phyloP scores from a whole-genome alignment of 30 jellyfish, hydroid and myxozoan species.

The Thelohanellus kitauei region DNA sequence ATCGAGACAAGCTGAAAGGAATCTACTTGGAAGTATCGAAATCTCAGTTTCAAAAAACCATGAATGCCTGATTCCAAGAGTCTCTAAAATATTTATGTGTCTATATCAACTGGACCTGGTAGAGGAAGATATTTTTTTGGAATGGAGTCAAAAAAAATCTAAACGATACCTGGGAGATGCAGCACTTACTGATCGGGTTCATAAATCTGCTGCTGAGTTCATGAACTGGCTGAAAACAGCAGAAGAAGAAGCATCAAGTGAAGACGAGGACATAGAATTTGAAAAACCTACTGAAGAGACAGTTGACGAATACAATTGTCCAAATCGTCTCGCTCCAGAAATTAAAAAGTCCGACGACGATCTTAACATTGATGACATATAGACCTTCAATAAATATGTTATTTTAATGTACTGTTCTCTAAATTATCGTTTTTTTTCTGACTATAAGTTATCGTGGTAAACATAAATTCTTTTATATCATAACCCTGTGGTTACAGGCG shows the following conservation, averaged over 20 bases:
- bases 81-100: slow-evolving; percentile 35
- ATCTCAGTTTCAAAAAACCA: slow-evolving; percentile 37
- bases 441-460: too few species aligned
- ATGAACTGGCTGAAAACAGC: slow-evolving; percentile 77
- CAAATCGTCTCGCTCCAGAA: slow-evolving; percentile 15
- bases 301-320: slow-evolving; percentile 13
- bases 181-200: slow-evolving; percentile 22
- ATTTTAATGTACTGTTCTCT: too few species aligned
- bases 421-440: too few species aligned
- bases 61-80: slow-evolving; percentile 45
- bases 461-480: too few species aligned
- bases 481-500: too few species aligned
- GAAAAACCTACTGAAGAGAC: slow-evolving; percentile 19
- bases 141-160: slow-evolving; percentile 63
- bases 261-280: slow-evolving; percentile 49
- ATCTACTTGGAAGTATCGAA: slow-evolving; percentile 76
- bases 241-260: slow-evolving; percentile 45
- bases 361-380: slow-evolving; percentile 36
- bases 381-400: too few species aligned
- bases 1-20: slow-evolving; percentile 59
- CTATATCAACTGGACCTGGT: slow-evolving; percentile 50
- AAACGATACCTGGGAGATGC: background rate
- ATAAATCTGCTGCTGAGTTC: slow-evolving; percentile 56
- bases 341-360: slow-evolving; percentile 23
- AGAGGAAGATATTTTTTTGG: slow-evolving; percentile 68